phyloP scores from a whole-genome alignment of 2,888 invertebrate genomes.

The Xestia c-nigrum region DNA sequence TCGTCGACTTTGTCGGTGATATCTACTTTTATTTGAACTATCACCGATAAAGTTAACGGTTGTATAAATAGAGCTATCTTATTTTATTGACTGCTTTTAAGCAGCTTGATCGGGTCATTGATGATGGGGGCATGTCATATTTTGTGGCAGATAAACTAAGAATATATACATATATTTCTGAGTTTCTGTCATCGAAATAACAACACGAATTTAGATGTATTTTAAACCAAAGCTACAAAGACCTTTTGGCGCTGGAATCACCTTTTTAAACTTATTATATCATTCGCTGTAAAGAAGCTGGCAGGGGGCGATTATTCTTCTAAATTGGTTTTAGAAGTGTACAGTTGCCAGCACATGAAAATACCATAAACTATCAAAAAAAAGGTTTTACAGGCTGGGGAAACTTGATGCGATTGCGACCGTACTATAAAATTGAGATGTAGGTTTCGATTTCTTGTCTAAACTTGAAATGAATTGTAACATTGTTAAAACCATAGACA shows the following conservation, averaged over 20 bases:
- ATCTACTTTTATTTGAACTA: constrained; percentile 48
- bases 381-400: too few species aligned
- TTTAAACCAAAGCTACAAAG: not conserved
- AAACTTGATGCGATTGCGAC: too few species aligned
- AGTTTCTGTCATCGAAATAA: not conserved
- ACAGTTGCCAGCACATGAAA: too few species aligned
- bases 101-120: constrained; percentile 41
- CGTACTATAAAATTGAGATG: too few species aligned
- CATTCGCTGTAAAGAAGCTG: too few species aligned
- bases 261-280: too few species aligned
- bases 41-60: constrained; percentile 39
- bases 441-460: too few species aligned
- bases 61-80: constrained; percentile 39
- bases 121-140: constrained; percentile 2
- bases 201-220: not conserved
- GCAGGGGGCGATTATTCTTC: too few species aligned
- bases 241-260: too few species aligned
- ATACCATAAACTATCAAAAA: too few species aligned
- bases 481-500: not conserved
- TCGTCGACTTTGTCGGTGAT: constrained; percentile 50
- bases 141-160: not conserved
- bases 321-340: too few species aligned
- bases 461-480: not conserved
- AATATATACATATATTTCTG: not conserved
- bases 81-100: constrained; percentile 45